Base-by-base conservation (phyloP, 2,113 vertebrate genomes). In the Sturnira hondurensis region DNA sequence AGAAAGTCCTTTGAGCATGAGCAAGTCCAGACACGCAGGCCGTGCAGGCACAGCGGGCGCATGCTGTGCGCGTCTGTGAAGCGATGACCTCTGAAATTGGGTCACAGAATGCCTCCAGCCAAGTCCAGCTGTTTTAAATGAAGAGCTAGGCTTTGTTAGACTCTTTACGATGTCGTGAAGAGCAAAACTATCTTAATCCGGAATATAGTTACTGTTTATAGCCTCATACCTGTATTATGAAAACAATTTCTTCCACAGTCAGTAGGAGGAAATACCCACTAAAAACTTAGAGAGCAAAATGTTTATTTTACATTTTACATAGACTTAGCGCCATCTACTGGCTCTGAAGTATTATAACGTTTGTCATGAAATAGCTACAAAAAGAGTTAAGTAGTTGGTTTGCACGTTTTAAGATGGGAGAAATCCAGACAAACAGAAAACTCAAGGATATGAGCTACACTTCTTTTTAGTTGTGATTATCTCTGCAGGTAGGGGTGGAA, bases 271-370 rank as follows among this genome's bases (percentile, higher is more conserved):
- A 87, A 93, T 7, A 13, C 10, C 26, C 52, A 61, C 15, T 68
- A 20, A 65, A 83, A 86, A 84, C 13, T 2, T 47, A 33, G 6
- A 0, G 0, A 7, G 28, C 43, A 33, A 80, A 47, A 91, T 54
- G 22, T 63, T 93, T 54, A 24, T 90, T 74, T 89, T 61, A 70
- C 67, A 24, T 90, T 74, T 89, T 61, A 70, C 67, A 8, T 93
- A 52, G 67, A 28, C 14, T 2, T 95, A 80, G 83, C 68, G 92
- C 96, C 97, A 94, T 71, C 97, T 97, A 52, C 89, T 97, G 97
- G 95, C 31, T 36, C 0, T 47, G 7, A 70, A 0, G 4, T 38
- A 43, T 63, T 70, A 85, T 19, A 86, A 45, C 89, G 76, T 58
- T 36, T 56, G 58, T 67, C 41, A 20, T 77, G 54, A 91, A 84